Evolutionary conservation across 2,113 vertebrate species (phyloP).

Genomic region (Lethenteron reissneri): DNA sequence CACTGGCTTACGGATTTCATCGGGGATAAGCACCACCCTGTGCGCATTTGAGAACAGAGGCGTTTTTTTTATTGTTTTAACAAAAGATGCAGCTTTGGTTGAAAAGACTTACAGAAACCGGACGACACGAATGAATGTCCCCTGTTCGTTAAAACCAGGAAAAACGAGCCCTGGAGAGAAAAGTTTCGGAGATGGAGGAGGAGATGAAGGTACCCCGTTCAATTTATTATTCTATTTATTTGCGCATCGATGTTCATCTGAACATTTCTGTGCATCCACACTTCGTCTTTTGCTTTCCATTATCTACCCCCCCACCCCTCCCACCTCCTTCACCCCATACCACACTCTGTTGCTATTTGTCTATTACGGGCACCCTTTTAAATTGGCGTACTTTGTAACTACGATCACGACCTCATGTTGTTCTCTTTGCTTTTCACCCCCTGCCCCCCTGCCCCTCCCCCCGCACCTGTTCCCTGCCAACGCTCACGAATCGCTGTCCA

Average conservation of each 20-base stretch:
- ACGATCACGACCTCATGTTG: neutral
- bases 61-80: neutral
- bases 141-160: constrained; percentile 37
- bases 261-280: neutral
- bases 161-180: constrained; percentile 98
- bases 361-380: neutral
- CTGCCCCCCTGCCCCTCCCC: neutral
- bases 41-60: neutral
- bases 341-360: neutral
- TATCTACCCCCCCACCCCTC: neutral
- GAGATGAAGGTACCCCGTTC: constrained; percentile 67
- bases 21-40: constrained; percentile 14
- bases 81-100: constrained; percentile 11
- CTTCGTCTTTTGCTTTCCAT: constrained; percentile 4
- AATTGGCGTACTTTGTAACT: neutral
- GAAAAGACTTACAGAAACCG: constrained; percentile 8
- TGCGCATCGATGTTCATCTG: neutral
- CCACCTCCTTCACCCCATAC: constrained; percentile 7
- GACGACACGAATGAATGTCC: constrained; percentile 7
- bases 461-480: neutral
- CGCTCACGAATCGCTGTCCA: neutral
- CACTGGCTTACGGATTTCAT: no score
- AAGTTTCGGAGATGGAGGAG: constrained; percentile 99
- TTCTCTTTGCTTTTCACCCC: neutral
- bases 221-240: neutral